A percentile compares a stretch with the other conserved stretches of the same genome.
Evolutionary conservation across 2,797 vertebrate species (phyloP).

Genomic region (Xiphorhynchus erythropygius): DNA sequence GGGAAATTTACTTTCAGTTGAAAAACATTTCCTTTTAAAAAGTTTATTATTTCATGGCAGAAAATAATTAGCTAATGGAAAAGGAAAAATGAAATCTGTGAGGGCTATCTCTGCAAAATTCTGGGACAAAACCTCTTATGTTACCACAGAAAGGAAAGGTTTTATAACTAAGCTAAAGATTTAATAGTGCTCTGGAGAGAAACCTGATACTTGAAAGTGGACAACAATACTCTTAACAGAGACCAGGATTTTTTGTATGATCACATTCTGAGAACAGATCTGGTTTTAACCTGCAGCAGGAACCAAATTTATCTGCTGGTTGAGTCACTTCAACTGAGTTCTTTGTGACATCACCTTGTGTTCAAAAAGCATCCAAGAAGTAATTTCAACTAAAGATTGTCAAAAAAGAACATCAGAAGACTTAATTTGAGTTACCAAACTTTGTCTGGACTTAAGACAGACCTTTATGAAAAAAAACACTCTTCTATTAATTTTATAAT

Average conservation of each 20-base stretch:
- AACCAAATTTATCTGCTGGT: background rate
- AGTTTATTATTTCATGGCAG: background rate
- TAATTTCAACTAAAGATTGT: background rate
- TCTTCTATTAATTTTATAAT: background rate
- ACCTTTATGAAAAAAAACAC: background rate
- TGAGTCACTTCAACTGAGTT: background rate
- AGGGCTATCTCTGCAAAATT: background rate
- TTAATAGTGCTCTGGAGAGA: background rate
- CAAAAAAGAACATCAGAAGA: background rate
- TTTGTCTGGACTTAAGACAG: background rate
- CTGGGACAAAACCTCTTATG: background rate
- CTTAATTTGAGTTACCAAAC: background rate
- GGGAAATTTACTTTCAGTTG: background rate
- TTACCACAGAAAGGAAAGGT: background rate
- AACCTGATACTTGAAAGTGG: background rate
- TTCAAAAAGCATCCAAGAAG: background rate
- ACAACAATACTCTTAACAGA: background rate
- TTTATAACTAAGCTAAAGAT: background rate
- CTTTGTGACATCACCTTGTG: background rate
- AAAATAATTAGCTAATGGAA: background rate
- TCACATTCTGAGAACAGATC: background rate
- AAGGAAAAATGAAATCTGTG: background rate
- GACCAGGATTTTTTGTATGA: background rate
- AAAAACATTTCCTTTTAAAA: background rate
- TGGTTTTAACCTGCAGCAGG: background rate